Conservation (phyloP, 2,797 vertebrate species). For the Simalia tracyae region DNA sequence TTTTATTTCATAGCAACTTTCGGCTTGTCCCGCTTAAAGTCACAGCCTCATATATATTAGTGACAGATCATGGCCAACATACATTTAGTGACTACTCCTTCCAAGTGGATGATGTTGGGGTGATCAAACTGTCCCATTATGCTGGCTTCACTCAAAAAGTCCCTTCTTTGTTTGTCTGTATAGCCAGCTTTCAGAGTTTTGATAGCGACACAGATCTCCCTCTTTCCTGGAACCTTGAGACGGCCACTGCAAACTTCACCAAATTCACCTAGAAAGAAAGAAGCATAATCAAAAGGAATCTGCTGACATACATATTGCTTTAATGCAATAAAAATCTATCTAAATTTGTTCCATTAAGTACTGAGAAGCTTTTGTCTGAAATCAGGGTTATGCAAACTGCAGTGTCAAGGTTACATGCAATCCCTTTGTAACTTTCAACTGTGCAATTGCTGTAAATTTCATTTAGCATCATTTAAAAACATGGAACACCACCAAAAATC, state of each 20-base stretch:
- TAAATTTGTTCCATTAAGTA: background rate
- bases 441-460: background rate
- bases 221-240: conserved; percentile 93
- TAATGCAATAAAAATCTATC: background rate
- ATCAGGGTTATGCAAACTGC: no score
- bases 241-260: conserved; percentile 97
- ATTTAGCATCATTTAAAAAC: background rate
- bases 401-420: background rate
- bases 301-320: background rate
- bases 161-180: conserved; percentile 94
- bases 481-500: background rate
- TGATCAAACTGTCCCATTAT: conserved; percentile 99
- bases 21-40: conserved; percentile 57
- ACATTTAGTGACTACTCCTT: conserved; percentile 99
- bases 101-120: conserved; percentile 96
- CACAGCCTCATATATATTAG: background rate
- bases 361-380: background rate
- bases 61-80: conserved; percentile 63
- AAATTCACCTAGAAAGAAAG: conserved; percentile 84
- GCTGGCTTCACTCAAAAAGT: conserved; percentile 96
- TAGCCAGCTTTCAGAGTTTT: conserved; percentile 97
- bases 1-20: conserved; percentile 70
- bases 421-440: background rate
- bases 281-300: conserved; percentile 11
- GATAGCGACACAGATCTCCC: conserved; percentile 96